Conservation (phyloP, 2,888 invertebrate genomes). For the Rambutsinella grinnellia region DNA sequence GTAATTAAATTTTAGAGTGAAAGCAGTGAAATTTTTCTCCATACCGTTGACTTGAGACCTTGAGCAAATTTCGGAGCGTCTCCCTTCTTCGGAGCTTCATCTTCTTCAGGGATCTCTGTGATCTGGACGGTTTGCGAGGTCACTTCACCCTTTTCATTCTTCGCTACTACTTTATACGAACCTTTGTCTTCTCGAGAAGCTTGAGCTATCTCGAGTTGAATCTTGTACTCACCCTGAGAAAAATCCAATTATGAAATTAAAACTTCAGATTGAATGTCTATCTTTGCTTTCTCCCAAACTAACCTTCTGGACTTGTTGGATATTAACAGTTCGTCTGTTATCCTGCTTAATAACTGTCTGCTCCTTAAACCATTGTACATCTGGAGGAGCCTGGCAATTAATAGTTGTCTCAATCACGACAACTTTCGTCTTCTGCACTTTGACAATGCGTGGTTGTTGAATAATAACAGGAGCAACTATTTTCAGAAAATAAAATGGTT, state of each 20-base stretch:
- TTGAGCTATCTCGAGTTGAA: constrained; percentile 90
- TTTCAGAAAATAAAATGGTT: not conserved
- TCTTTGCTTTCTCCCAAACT: constrained; percentile 62
- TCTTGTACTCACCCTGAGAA: constrained; percentile 88
- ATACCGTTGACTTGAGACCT: constrained; percentile 82
- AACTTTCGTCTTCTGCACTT: constrained; percentile 91
- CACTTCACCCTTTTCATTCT: constrained; percentile 93
- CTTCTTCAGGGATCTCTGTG: constrained; percentile 83
- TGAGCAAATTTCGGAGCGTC: constrained; percentile 85
- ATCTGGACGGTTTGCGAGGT: constrained; percentile 90
- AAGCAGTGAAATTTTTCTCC: constrained; percentile 67
- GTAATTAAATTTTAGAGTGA: not conserved
- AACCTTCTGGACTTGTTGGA: constrained; percentile 85
- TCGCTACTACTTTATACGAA: constrained; percentile 89
- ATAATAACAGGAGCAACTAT: constrained; percentile 92
- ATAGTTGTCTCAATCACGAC: constrained; percentile 95
- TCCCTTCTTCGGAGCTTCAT: constrained; percentile 72
- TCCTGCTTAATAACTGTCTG: constrained; percentile 82
- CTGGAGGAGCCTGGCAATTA: constrained; percentile 92
- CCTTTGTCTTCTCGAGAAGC: constrained; percentile 87
- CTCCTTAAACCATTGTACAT: constrained; percentile 95
- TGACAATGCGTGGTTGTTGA: constrained; percentile 91
- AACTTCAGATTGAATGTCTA: too few relatives aligned
- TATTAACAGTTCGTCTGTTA: constrained; percentile 80
- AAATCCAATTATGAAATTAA: too few relatives aligned